Evolutionary conservation across 1,140 invertebrate species (phyloP).

Genomic region (Ostrea denselamellosa): DNA sequence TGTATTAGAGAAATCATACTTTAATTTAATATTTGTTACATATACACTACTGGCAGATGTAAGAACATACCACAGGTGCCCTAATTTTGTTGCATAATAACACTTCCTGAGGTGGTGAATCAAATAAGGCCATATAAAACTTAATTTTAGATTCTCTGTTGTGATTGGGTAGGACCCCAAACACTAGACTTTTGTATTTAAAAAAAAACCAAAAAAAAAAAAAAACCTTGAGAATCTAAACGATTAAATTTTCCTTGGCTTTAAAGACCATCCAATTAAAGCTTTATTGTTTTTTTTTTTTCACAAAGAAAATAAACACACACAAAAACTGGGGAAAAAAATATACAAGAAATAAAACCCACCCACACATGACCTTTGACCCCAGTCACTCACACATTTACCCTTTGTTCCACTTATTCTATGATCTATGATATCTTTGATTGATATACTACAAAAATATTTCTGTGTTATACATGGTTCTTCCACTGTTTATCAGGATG

Average conservation of each 20-base stretch:
- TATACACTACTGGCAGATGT: neutral
- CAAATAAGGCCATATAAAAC: neutral
- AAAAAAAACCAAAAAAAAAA: neutral
- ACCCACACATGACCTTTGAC: neutral
- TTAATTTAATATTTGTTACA: neutral
- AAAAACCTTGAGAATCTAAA: conserved; percentile 14
- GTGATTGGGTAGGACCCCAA: neutral
- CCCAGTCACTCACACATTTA: neutral
- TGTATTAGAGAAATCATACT: neutral
- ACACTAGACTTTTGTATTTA: neutral
- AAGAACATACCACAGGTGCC: conserved; percentile 5
- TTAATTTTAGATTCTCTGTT: conserved; percentile 3
- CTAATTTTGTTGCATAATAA: conserved; percentile 28
- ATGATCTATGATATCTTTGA: conserved; percentile 32
- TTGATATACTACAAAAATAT: conserved; percentile 39
- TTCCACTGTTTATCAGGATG: conserved; percentile 33
- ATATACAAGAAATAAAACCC: neutral
- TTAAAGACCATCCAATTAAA: conserved; percentile 23
- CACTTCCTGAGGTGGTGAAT: conserved; percentile 10
- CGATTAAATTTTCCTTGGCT: conserved; percentile 4
- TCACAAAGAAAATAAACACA: conserved; percentile 4
- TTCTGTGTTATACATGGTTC: conserved; percentile 35
- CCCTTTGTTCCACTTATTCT: neutral
- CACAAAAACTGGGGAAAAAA: neutral
- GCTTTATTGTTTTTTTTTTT: neutral